Conservation (phyloP, 1,140 invertebrate species). For the Achroia grisella region DNA sequence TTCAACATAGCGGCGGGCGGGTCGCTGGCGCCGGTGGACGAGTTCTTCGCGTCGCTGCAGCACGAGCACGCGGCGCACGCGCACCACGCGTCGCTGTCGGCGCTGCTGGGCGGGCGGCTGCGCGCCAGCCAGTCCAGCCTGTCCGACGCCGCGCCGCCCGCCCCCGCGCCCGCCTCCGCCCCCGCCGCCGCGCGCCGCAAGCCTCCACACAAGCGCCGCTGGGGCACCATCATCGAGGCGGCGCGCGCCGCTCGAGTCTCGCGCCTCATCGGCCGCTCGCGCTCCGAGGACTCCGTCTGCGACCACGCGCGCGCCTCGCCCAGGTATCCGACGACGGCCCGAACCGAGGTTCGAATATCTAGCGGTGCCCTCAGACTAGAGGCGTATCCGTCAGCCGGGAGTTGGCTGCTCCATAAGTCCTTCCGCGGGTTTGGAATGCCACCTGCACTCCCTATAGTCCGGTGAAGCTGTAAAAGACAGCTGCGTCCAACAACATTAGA, state of each 20-base stretch:
- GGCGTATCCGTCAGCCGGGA: no score
- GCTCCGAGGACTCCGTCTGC: conserved; percentile 89
- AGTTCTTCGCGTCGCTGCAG: conserved; percentile 82
- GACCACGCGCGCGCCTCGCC: conserved; percentile 75
- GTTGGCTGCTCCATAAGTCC: no score
- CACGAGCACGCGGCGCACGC: conserved; percentile 68
- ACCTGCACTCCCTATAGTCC: no score
- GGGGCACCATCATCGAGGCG: conserved; percentile 89
- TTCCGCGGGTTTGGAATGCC: no score
- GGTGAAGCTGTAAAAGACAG: no score
- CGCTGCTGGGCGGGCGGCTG: conserved; percentile 49
- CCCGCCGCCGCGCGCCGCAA: conserved; percentile 49
- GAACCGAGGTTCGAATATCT: no score
- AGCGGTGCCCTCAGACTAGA: no score
- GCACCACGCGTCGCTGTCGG: conserved; percentile 56
- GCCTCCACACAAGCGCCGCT: conserved; percentile 80
- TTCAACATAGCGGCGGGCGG: conserved; percentile 89
- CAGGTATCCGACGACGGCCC: no score
- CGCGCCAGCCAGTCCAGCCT: conserved; percentile 54
- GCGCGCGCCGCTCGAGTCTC: conserved; percentile 86
- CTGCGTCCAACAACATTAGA: no score
- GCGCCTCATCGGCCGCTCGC: conserved; percentile 81
- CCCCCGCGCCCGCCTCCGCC: conserved; percentile 9
- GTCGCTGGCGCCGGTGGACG: conserved; percentile 82
- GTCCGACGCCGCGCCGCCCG: conserved; percentile 32